A percentile compares a stretch with the other conserved stretches of the same genome.
These are phyloP conservation scores for Brachynemurus nebulosus DNA, from an alignment of 2,888 invertebrate genomes.

Conservation along the genomic window DNA sequence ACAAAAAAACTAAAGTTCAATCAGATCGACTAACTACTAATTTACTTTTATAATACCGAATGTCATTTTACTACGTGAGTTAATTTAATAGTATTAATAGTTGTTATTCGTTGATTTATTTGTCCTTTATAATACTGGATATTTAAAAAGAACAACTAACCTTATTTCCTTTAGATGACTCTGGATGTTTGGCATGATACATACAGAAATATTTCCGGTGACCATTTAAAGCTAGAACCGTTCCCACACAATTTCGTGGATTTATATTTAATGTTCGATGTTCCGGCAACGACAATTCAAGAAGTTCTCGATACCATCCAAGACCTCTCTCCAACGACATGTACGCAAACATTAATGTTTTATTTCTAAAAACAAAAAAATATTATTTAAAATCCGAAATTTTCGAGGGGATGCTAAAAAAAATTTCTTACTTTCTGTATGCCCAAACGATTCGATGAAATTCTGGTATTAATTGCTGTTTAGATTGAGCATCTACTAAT, in stretches of 20 bases:
- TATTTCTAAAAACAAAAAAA: slow-evolving; percentile 52
- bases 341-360: slow-evolving; percentile 89
- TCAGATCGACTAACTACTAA: no score
- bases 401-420: neutral
- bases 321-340: slow-evolving; percentile 85
- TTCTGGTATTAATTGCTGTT: slow-evolving; percentile 71
- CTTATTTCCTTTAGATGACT: slow-evolving; percentile 51
- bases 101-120: no score
- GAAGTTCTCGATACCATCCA: slow-evolving; percentile 82
- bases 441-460: slow-evolving; percentile 94
- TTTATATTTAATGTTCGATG: slow-evolving; percentile 77
- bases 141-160: slow-evolving; percentile 28
- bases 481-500: slow-evolving; percentile 77
- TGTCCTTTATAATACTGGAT: neutral
- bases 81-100: no score
- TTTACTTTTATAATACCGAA: no score
- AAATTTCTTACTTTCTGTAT: slow-evolving; percentile 66
- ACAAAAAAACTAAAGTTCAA: no score
- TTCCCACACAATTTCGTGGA: slow-evolving; percentile 92
- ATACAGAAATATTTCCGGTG: slow-evolving; percentile 97
- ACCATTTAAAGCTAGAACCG: slow-evolving; percentile 90
- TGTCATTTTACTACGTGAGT: no score
- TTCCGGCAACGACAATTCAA: slow-evolving; percentile 76
- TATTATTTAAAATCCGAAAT: neutral
- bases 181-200: slow-evolving; percentile 94